phyloP scores from a whole-genome alignment of 92 coral and sea anemone species.

The Parazoanthus darwini region DNA sequence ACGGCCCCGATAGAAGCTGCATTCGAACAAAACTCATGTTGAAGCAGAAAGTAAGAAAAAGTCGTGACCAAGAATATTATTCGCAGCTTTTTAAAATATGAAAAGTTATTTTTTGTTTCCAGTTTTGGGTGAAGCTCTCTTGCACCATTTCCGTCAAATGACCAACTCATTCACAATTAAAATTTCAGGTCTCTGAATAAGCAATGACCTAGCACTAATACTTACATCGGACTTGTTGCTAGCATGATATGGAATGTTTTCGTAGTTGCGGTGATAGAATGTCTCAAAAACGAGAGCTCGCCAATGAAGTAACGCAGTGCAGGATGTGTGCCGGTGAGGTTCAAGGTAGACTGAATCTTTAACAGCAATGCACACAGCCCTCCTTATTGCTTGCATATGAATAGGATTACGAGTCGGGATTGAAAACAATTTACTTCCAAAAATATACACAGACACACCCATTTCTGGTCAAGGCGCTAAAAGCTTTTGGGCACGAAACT shows the following conservation, averaged over 20 bases:
- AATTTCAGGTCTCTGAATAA: not conserved
- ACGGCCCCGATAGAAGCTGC: not conserved
- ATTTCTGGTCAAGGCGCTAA: slow-evolving; percentile 2
- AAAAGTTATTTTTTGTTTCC: not conserved
- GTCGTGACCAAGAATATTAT: not conserved
- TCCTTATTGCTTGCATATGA: slow-evolving; percentile 61
- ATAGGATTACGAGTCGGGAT: slow-evolving; percentile 53
- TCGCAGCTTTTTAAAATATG: not conserved
- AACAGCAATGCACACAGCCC: slow-evolving; percentile 21
- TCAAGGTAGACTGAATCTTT: slow-evolving; percentile 1
- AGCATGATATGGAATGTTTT: slow-evolving; percentile 1
- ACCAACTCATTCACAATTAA: slow-evolving; percentile 7
- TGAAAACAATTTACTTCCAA: slow-evolving; percentile 53
- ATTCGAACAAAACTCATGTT: not conserved
- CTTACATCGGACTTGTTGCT: slow-evolving; percentile 42
- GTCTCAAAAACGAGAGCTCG: not conserved
- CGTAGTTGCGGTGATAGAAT: not conserved
- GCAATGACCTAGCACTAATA: not conserved
- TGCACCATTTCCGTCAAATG: slow-evolving; percentile 32
- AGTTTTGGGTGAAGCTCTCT: not conserved
- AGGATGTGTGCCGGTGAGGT: not conserved
- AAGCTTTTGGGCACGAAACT: slow-evolving; percentile 13
- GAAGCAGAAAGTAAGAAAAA: not conserved
- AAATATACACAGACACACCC: slow-evolving; percentile 61
- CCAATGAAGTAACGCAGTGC: not conserved